Evolutionary conservation across 2,797 vertebrate species (phyloP), one percentile per base, ranked within the genome.

Genomic region (Chelonia mydas): DNA sequence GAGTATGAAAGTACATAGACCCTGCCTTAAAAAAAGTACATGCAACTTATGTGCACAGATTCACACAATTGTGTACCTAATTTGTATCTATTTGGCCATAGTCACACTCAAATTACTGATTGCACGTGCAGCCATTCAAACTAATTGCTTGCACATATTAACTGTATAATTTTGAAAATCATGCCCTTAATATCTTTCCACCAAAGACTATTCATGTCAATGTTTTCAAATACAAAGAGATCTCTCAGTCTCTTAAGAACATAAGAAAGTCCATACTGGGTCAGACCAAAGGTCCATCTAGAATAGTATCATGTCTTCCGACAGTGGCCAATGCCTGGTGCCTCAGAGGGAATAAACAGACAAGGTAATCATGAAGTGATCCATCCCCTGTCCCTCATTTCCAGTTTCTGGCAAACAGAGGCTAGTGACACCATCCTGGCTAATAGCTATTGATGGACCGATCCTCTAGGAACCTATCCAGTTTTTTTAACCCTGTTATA

Each of bases 211-310:
- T 79, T 86, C 78, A 10, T 68, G 84, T 88, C 84, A 61, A 87
- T 77, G 31, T 96, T 96, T 97, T 85, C 59, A 94, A 79, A 94
- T 89, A 50, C 6, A 65, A 37, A 90, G 90, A 61, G 17, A 65
- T 51, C 17, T 6, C 13, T 81, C 72, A 47, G 80, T 95, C 49
- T 93, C 57, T 93, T 53, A 53, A 53, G 51, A 19, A 7, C 51
- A 53, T 53, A 53, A 53, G 51, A 53, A 53, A 6, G 51, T 17
- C 17, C 51, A 53, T 53, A 53, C 17, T 53, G 51, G 17, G 17
- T 53, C 51, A 53, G 51, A 53, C 51, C 16, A 51, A 51, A 51
- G 51, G 51, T 51, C 16, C 16, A 17, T 51, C 51, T 51, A 51
- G 51, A 16, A 5, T 6, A 51, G 51, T 51, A 51, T 51, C 16